These are phyloP conservation scores for Acanthornis magna DNA, from an alignment of 2,797 vertebrate genomes.

Conservation along the genomic window DNA sequence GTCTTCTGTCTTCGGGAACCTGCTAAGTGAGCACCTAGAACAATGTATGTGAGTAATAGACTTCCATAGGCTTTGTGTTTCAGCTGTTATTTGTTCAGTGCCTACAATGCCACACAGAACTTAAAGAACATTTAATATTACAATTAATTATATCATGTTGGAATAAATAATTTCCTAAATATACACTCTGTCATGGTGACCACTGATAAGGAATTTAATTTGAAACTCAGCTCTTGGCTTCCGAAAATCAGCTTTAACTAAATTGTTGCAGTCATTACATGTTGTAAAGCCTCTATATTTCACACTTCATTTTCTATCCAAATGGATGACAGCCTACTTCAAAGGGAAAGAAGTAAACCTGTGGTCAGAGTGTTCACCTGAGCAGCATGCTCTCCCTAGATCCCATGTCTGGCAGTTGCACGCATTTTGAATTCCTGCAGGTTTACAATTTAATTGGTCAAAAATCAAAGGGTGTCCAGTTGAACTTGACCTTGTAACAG, in stretches of 20 bases:
- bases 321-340: constrained; percentile 51
- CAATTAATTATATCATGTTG: constrained; percentile 36
- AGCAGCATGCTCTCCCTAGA: constrained; percentile 36
- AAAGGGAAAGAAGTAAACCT: constrained; percentile 47
- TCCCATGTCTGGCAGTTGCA: neutral
- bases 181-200: neutral
- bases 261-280: constrained; percentile 64
- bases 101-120: neutral
- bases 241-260: constrained; percentile 61
- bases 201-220: constrained; percentile 61
- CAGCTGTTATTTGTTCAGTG: neutral
- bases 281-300: constrained; percentile 64
- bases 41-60: neutral
- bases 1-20: neutral
- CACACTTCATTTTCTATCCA: constrained; percentile 62
- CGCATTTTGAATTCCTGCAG: constrained; percentile 32
- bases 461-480: constrained; percentile 56
- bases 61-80: neutral
- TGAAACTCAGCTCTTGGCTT: constrained; percentile 40
- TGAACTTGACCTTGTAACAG: constrained; percentile 1
- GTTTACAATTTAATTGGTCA: constrained; percentile 57
- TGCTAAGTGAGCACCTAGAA: neutral
- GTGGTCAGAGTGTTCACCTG: constrained; percentile 48
- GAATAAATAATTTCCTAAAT: constrained; percentile 63
- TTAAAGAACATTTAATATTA: neutral